Evolutionary conservation across 2,797 vertebrate genomes (phyloP).

Genomic region (Melopsittacus undulatus): DNA sequence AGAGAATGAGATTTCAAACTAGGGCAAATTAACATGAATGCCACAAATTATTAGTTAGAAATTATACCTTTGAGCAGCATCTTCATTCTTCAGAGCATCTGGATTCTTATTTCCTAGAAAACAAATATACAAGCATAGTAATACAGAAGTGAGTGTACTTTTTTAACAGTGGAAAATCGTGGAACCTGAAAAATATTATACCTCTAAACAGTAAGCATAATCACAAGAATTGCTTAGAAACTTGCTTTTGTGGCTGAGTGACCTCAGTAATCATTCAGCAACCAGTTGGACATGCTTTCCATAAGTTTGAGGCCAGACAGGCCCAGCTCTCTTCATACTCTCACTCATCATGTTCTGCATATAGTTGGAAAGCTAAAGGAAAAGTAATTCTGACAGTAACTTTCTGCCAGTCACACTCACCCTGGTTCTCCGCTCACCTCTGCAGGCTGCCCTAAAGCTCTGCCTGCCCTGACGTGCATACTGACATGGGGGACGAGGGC

Average conservation of each 20-base stretch:
- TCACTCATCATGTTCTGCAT: rapidly evolving
- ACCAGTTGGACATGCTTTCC: rapidly evolving
- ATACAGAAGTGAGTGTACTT: neutral
- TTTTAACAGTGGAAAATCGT: neutral
- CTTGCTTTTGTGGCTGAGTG: neutral
- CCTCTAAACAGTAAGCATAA: neutral
- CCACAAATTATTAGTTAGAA: neutral
- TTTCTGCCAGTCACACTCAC: rapidly evolving
- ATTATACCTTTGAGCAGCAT: conserved; percentile 75
- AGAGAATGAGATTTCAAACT: neutral
- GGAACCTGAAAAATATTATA: neutral
- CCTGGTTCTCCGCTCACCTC: neutral
- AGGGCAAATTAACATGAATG: neutral
- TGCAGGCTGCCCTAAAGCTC: neutral
- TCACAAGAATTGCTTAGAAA: neutral
- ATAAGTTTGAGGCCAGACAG: rapidly evolving
- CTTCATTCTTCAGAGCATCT: conserved; percentile 59
- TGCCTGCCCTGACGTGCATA: neutral
- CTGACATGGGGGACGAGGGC: rapidly evolving
- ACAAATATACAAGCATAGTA: neutral
- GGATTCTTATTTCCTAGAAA: conserved; percentile 69
- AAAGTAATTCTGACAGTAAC: rapidly evolving
- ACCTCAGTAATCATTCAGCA: neutral
- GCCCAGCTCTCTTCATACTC: neutral
- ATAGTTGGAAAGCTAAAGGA: rapidly evolving